These are phyloP conservation scores for Cataglyphis cursor DNA, from an alignment of 2,888 invertebrate species.

Conservation along the genomic window DNA sequence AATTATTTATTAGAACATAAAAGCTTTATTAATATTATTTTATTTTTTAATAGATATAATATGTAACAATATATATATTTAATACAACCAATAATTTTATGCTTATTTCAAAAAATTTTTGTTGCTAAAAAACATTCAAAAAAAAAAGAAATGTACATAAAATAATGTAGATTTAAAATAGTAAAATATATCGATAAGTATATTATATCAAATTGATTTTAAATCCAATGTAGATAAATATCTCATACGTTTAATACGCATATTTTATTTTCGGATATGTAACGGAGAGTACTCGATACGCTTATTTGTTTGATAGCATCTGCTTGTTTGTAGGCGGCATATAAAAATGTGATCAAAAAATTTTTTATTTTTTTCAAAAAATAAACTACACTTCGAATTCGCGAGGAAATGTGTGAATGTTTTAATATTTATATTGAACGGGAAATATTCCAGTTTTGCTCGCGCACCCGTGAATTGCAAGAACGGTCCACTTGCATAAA, in stretches of 20 bases:
- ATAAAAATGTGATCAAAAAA: slow-evolving; percentile 22
- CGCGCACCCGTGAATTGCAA: neutral
- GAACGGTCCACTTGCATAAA: neutral
- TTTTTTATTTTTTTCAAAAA: neutral
- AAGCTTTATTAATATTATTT: neutral
- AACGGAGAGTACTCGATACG: neutral
- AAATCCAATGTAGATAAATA: slow-evolving; percentile 14
- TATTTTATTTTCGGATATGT: slow-evolving; percentile 5
- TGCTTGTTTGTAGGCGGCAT: neutral
- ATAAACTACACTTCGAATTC: slow-evolving; percentile 4
- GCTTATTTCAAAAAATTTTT: neutral
- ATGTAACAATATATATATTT: neutral
- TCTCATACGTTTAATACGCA: neutral
- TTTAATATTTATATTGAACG: slow-evolving; percentile 37
- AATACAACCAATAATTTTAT: neutral
- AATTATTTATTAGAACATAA: neutral
- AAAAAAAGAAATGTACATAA: neutral
- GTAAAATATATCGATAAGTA: neutral
- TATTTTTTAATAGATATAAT: slow-evolving; percentile 4
- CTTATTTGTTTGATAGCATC: slow-evolving; percentile 23
- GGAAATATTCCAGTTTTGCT: neutral
- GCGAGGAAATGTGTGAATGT: slow-evolving; percentile 10
- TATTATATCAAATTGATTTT: slow-evolving; percentile 13
- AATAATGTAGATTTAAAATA: neutral
- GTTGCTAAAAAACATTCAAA: no score